Evolutionary conservation across 2,888 invertebrate genomes (phyloP), one percentile per base, ranked within the genome.

Genomic region (Patella pellucida): DNA sequence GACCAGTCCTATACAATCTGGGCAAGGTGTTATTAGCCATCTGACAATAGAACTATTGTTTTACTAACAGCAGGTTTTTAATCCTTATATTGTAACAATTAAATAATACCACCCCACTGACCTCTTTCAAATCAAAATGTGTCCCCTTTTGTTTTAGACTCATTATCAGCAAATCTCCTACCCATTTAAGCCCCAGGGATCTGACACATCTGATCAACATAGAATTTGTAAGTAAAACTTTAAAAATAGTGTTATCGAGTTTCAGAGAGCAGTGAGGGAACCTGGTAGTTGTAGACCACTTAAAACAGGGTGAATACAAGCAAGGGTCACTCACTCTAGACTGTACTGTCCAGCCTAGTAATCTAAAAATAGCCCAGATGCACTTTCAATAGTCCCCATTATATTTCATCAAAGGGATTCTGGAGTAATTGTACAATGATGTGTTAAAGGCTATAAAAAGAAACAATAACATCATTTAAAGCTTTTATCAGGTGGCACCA

Each of bases 401-500:
- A 41, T 41, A 41, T 41, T 41, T 12, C 62, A 62, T 62, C 62
- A 62, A 62, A 62, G 62, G 62, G 12, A 23, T 62, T 12, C 62
- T 19, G 19, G 19, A 19, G 19, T 62, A 62, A 62, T 62, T 62
- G 62, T 62, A 62, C 62, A 62, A 62, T 62, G 23, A 62, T 62
- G 62, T 62, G 62, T 23, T 62, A 62, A 62, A 62, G 62, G 19
- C 23, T 62, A 23, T 23, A 62, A 62, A 62, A 62, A 62, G 62
- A 62, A 62, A 62, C 62, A 62, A 62, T 62, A 62, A 62, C 62
- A 62, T 62, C 62, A 62, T 62, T 19, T 62, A 62, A 62, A 23
- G 62, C 62, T 62, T 62, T 62, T 23, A 62, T 62, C 62, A 62
- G 62, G 62, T 62, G 62, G 62, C 14, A 19, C 19, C 19, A 23